Conservation (phyloP, 2,888 invertebrate species). For the Spilosoma lubricipeda region DNA sequence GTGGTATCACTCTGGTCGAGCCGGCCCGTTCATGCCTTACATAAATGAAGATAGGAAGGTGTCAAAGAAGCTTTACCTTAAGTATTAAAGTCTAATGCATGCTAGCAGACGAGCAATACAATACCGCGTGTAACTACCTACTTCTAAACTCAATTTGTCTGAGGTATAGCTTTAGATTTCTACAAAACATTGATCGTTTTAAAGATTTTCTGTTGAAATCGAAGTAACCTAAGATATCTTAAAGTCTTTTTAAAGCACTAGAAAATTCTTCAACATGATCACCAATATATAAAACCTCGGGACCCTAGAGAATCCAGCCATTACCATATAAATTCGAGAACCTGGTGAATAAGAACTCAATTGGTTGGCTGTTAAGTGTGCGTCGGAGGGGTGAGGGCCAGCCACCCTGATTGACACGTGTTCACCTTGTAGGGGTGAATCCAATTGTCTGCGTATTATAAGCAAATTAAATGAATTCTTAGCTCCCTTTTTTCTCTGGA, state of each 20-base stretch:
- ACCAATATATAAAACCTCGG: constrained; percentile 1
- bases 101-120: too few species aligned
- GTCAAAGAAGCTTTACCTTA: too few species aligned
- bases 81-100: too few species aligned
- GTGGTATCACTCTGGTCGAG: too few species aligned
- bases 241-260: not conserved
- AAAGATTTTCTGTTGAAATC: too few species aligned
- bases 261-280: not conserved
- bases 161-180: too few species aligned
- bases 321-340: constrained; percentile 75
- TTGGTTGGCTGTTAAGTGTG: constrained; percentile 70
- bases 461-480: constrained; percentile 47
- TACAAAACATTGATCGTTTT: too few species aligned
- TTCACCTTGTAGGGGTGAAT: constrained; percentile 62
- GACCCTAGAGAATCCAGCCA: constrained; percentile 32
- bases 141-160: too few species aligned
- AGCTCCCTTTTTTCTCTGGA: constrained; percentile 31
- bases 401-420: constrained; percentile 66
- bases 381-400: constrained; percentile 43
- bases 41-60: too few species aligned
- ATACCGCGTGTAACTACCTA: too few species aligned
- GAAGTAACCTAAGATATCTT: too few species aligned
- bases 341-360: constrained; percentile 80
- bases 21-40: too few species aligned
- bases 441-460: constrained; percentile 53